phyloP scores from a whole-genome alignment of 2,113 vertebrate genomes.

The Polyodon spathula region DNA sequence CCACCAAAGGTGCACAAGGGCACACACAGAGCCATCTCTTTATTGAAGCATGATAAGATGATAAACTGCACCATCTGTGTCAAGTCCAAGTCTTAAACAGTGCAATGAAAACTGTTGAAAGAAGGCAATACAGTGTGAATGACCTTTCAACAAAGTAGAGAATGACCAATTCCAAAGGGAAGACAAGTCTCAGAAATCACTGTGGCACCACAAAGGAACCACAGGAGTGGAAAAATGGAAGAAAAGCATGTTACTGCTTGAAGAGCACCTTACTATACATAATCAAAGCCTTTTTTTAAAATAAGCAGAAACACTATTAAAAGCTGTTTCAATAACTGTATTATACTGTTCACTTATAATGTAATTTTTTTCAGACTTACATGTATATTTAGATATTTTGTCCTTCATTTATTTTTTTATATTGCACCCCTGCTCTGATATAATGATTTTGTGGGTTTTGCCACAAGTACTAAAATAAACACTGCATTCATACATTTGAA shows the following conservation, averaged over 20 bases:
- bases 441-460: too few relatives aligned
- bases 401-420: too few relatives aligned
- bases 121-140: constrained; percentile 1
- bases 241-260: neutral
- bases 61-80: neutral
- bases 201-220: neutral
- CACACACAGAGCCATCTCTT: neutral
- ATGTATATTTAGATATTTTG: too few relatives aligned
- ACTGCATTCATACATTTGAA: too few relatives aligned
- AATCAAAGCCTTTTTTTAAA: too few relatives aligned
- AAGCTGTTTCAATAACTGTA: too few relatives aligned
- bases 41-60: neutral
- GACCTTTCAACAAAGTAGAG: constrained; percentile 2
- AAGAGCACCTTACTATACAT: too few relatives aligned
- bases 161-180: neutral
- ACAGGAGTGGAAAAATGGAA: neutral
- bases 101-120: neutral
- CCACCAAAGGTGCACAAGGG: neutral
- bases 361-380: too few relatives aligned
- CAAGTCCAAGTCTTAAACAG: neutral
- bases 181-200: neutral
- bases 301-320: too few relatives aligned
- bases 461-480: too few relatives aligned
- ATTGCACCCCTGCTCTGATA: too few relatives aligned
- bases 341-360: too few relatives aligned